Evolutionary conservation across 2,113 vertebrate genomes (phyloP).

Genomic region (Laticauda laticaudata): DNA sequence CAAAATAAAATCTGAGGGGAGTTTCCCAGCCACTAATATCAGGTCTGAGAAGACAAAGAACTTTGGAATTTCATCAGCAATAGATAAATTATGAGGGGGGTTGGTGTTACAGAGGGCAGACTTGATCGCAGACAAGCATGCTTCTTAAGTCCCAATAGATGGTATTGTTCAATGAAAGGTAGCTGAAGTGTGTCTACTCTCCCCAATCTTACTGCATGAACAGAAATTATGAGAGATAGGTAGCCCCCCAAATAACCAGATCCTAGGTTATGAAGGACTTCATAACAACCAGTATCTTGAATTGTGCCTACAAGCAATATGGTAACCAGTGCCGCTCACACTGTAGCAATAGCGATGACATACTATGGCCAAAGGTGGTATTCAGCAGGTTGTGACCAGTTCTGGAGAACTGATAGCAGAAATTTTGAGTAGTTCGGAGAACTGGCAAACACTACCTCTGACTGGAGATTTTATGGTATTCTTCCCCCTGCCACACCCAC

Average conservation of each 20-base stretch:
- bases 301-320: not conserved
- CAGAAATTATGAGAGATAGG: not conserved
- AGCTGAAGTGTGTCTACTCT: not conserved
- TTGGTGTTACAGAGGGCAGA: not conserved
- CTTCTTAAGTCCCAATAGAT: not conserved
- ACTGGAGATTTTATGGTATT: too few relatives aligned
- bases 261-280: not conserved
- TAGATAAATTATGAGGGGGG: not conserved
- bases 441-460: too few relatives aligned
- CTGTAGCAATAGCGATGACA: not conserved
- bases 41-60: not conserved
- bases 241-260: not conserved
- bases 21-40: not conserved
- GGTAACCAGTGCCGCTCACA: not conserved
- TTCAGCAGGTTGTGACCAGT: too few relatives aligned
- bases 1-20: not conserved
- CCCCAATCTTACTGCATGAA: not conserved
- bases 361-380: not conserved
- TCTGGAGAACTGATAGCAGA: too few relatives aligned
- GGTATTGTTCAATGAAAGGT: not conserved
- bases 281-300: not conserved
- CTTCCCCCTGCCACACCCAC: too few relatives aligned
- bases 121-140: not conserved
- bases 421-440: too few relatives aligned
- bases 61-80: not conserved